Evolutionary conservation across 2,797 vertebrate species (phyloP).

Genomic region (Cyclopterus lumpus): DNA sequence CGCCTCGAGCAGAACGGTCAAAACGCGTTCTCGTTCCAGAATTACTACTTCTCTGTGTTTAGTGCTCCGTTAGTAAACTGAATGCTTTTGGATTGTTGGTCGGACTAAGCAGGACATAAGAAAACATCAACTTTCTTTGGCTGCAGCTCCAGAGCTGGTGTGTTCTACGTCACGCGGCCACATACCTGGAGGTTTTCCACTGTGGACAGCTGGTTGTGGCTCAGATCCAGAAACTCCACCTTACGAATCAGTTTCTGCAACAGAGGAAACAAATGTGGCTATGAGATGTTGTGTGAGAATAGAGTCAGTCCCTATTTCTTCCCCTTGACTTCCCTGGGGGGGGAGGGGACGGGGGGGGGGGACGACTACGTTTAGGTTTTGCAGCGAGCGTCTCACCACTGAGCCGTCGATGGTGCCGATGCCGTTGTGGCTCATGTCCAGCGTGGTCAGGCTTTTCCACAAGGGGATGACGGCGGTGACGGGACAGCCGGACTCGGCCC

Average conservation of each 20-base stretch:
- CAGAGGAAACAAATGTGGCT: background rate
- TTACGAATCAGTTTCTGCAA: slow-evolving; percentile 93
- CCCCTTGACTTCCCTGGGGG: background rate
- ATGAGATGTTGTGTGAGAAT: background rate
- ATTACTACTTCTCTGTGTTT: no score
- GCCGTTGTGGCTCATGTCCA: slow-evolving; percentile 96
- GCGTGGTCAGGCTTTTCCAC: slow-evolving; percentile 92
- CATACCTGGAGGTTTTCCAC: slow-evolving; percentile 95
- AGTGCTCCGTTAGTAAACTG: background rate
- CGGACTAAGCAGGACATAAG: background rate
- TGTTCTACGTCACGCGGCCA: background rate
- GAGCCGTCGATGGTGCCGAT: slow-evolving; percentile 91
- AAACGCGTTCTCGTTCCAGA: no score
- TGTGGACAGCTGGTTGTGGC: slow-evolving; percentile 90
- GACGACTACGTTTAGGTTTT: background rate
- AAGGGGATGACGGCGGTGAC: slow-evolving; percentile 93
- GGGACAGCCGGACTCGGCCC: slow-evolving; percentile 81
- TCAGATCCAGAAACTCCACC: slow-evolving; percentile 97
- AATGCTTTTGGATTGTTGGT: background rate
- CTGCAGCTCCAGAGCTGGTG: background rate
- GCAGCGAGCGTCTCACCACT: slow-evolving; percentile 75
- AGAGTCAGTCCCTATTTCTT: background rate
- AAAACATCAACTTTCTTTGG: background rate
- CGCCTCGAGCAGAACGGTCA: background rate
- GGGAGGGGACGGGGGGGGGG: no score